These are phyloP conservation scores for Acinonyx jubatus DNA, from an alignment of 2,113 vertebrate species.

Conservation along the genomic window DNA sequence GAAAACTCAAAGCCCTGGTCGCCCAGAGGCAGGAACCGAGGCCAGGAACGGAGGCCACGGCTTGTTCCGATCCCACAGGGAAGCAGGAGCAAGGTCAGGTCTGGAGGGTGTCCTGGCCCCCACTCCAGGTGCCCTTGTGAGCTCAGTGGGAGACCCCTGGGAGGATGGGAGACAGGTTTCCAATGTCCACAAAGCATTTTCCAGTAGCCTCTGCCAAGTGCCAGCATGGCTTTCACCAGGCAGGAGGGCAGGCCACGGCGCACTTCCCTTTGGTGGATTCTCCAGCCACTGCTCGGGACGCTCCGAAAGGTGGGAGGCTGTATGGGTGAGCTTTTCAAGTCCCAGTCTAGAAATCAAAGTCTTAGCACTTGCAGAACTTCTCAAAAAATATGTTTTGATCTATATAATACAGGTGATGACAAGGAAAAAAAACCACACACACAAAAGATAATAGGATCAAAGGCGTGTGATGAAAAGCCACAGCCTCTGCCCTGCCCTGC, in stretches of 20 bases:
- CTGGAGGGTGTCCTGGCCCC: neutral
- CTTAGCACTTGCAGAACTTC: neutral
- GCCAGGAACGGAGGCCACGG: neutral
- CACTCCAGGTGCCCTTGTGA: accelerated
- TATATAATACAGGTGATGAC: neutral
- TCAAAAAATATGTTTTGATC: neutral
- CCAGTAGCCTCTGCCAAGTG: neutral
- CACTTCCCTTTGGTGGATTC: neutral
- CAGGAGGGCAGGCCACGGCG: accelerated
- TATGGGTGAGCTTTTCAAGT: neutral
- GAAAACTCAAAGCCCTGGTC: neutral
- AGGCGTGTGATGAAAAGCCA: neutral
- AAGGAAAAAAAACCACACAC: neutral
- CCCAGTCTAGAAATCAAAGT: neutral
- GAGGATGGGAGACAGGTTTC: accelerated
- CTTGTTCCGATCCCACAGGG: neutral
- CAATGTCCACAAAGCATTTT: accelerated
- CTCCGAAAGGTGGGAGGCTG: neutral
- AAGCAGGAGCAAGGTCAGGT: neutral
- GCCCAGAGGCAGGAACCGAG: neutral
- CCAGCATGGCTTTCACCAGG: neutral
- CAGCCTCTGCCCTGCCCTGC: neutral
- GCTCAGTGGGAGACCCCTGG: neutral
- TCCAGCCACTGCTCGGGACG: neutral
- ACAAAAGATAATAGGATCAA: neutral